Conservation (phyloP, 2,113 vertebrate genomes). For the Lethenteron camtschaticum region DNA sequence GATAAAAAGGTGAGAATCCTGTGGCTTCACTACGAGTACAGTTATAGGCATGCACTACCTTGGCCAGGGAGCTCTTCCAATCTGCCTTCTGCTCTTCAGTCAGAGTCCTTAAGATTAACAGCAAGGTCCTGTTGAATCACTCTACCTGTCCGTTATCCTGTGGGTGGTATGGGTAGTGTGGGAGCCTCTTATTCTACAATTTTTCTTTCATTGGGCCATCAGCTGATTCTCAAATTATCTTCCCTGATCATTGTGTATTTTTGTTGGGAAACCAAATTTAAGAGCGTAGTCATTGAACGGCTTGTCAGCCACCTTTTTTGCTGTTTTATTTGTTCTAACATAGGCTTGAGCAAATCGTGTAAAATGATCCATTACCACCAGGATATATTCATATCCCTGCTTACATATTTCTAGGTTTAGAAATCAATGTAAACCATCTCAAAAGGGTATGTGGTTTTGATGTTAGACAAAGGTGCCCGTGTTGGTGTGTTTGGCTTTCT, state of each 20-base stretch:
- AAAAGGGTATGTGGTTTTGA: constrained; percentile 8
- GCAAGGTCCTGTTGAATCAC: constrained; percentile 1
- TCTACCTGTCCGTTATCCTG: constrained; percentile 7
- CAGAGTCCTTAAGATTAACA: constrained; percentile 1
- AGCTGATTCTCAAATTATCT: constrained; percentile 8
- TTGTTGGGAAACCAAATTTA: constrained; percentile 7
- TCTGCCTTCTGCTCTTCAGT: background rate
- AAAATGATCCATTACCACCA: constrained; percentile 8
- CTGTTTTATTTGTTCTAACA: constrained; percentile 6
- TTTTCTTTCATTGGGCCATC: background rate
- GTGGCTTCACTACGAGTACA: too few relatives aligned
- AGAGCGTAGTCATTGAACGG: constrained; percentile 8
- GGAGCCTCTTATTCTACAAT: background rate
- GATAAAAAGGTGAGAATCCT: too few relatives aligned
- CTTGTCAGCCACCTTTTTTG: constrained; percentile 5
- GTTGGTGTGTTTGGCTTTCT: constrained; percentile 7
- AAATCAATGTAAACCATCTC: constrained; percentile 10
- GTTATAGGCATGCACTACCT: too few relatives aligned
- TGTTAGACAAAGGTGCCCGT: constrained; percentile 9
- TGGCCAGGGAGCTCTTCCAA: background rate
- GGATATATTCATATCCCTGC: constrained; percentile 8
- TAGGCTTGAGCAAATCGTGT: constrained; percentile 6
- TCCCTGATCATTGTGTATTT: constrained; percentile 7
- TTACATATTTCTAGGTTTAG: constrained; percentile 7
- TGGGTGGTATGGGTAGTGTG: constrained; percentile 6